Base-by-base conservation (phyloP, 2,888 invertebrate genomes). In the Sphaeridia pumilis region DNA sequence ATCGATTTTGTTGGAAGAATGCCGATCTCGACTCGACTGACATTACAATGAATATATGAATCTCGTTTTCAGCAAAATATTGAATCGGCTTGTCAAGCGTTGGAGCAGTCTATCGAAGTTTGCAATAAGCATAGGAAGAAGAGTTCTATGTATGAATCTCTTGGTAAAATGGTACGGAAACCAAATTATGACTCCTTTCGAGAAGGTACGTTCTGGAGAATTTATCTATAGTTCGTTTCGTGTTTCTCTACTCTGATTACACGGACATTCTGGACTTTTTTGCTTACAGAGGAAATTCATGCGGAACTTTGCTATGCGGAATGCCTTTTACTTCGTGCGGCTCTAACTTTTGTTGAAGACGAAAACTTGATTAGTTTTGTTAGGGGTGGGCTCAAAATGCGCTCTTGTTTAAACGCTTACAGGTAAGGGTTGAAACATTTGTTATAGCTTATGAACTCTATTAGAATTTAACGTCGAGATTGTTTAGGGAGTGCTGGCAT, bases 241-340 rank as follows among this genome's bases (percentile, higher is more conserved):
- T n/a, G n/a, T n/a, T n/a, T n/a, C n/a, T n/a, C n/a, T n/a, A n/a
- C n/a, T n/a, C n/a, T n/a, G n/a, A n/a, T n/a, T n/a, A n/a, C n/a
- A n/a, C n/a, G n/a, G n/a, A n/a, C n/a, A n/a, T n/a, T n/a, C n/a
- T n/a, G 2, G 46, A 38, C 1, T 21, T 44, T 44, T 42, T 36
- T n/a, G n/a, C n/a, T 70, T 70, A 44, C 82, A 71, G 71, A 80
- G 67, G 89, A 94, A 73, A 83, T 88, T 20, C 95, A 97, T 72
- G 94, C 95, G 0, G 95, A 97, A 69, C 73, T 97, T 34, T 93
- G 93, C 70, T 87, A 88, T 70, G 94, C 95, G 0, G 95, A 97
- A 71, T 83, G 87, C 28, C 75, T 93, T 45, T 74, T 97, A 46
- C 75, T 94, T 55, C 82, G 87, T 67, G 87, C 95, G 1, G 78